Evolutionary conservation across 2,113 vertebrate genomes (phyloP).

Genomic region (Rhadina sibilatrix): DNA sequence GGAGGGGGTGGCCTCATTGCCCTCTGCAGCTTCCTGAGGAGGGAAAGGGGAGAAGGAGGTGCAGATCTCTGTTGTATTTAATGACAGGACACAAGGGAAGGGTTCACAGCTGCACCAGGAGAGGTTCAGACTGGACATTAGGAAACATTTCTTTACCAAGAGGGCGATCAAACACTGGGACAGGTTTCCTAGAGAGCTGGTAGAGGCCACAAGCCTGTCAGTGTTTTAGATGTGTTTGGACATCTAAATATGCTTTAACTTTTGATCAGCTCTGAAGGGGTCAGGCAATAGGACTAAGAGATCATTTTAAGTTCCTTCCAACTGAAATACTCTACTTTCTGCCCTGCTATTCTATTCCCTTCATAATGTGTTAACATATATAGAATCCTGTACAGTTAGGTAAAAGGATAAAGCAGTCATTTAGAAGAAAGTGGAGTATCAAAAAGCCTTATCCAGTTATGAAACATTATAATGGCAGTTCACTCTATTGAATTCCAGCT

Average conservation of each 20-base stretch:
- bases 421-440: neutral
- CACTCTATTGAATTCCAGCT: neutral
- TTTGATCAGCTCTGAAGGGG: neutral
- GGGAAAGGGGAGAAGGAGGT: neutral
- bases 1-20: neutral
- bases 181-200: neutral
- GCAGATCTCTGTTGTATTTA: neutral
- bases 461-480: neutral
- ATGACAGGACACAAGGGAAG: neutral
- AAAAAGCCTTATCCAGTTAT: neutral
- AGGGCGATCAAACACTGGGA: neutral
- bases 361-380: neutral
- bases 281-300: neutral
- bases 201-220: neutral
- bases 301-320: neutral
- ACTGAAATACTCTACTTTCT: neutral
- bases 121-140: neutral
- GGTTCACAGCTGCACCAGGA: neutral
- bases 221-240: neutral
- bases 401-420: neutral
- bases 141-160: neutral
- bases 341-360: neutral
- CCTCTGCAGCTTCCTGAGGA: neutral
- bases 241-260: neutral
- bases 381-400: neutral